A percentile compares a stretch with the other conserved stretches of the same genome.
Conservation (phyloP, 2,113 vertebrate species). For the Accipiter cooperii region DNA sequence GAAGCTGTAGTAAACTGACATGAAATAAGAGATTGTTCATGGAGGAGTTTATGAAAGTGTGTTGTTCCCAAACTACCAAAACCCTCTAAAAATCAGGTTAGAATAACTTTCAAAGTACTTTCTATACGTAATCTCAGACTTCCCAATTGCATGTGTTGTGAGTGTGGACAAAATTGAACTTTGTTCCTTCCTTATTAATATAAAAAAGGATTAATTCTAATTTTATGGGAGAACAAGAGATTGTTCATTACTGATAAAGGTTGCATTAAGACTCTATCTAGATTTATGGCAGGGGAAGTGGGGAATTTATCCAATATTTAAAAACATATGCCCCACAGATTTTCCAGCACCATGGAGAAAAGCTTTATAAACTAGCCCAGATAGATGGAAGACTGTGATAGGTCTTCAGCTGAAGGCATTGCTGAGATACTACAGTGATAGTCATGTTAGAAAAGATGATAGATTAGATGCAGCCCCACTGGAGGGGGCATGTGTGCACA, state of each 20-base stretch:
- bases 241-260: background rate
- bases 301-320: slow-evolving; percentile 1
- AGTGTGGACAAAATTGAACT: background rate
- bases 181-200: background rate
- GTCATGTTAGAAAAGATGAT: slow-evolving; percentile 57
- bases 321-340: background rate
- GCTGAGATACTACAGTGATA: slow-evolving; percentile 51
- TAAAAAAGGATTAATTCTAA: slow-evolving; percentile 9
- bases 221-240: background rate
- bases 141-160: background rate
- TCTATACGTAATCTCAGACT: background rate
- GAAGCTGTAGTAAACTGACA: background rate
- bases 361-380: background rate
- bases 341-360: slow-evolving; percentile 10
- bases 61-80: background rate
- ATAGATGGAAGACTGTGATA: slow-evolving; percentile 39
- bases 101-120: background rate
- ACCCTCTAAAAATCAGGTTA: background rate
- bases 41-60: background rate
- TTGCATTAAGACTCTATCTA: background rate
- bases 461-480: slow-evolving; percentile 55
- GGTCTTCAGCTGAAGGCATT: slow-evolving; percentile 37
- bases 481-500: slow-evolving; percentile 38
- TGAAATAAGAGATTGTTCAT: background rate
- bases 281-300: background rate